phyloP scores from a whole-genome alignment of 2,888 invertebrate genomes.

The Coelinius sp. region DNA sequence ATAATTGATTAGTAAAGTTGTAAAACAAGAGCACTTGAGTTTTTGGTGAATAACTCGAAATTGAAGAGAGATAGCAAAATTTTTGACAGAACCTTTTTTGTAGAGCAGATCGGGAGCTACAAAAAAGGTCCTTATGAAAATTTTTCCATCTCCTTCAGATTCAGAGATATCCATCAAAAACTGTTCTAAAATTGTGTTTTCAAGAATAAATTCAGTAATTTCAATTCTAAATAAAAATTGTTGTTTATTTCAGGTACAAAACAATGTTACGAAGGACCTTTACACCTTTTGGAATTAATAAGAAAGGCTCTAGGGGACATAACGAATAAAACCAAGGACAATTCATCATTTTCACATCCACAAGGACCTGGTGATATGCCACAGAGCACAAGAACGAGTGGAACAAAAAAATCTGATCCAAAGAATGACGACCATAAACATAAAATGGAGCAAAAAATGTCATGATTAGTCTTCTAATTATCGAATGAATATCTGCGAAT shows the following conservation, averaged over 20 bases:
- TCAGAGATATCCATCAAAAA: too few species aligned
- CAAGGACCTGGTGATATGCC: conserved; percentile 54
- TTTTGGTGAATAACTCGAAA: too few species aligned
- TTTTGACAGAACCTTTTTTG: too few species aligned
- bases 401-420: conserved; percentile 30
- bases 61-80: too few species aligned
- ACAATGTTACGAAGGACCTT: conserved; percentile 75
- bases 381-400: conserved; percentile 37
- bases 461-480: conserved; percentile 8
- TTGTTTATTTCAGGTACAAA: conserved; percentile 75
- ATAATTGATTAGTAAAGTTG: too few species aligned
- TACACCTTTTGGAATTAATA: conserved; percentile 76
- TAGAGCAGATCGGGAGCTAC: too few species aligned
- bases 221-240: neutral
- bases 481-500: neutral
- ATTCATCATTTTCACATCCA: neutral
- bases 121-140: too few species aligned
- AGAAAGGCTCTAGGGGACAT: conserved; percentile 74
- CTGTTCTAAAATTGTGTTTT: neutral
- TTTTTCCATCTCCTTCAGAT: too few species aligned
- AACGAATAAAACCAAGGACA: neutral
- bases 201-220: neutral
- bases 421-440: conserved; percentile 52
- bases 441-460: conserved; percentile 67
- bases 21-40: too few species aligned